Percentiles rank a stretch among this genome's conserved stretches.
These are phyloP conservation scores for Radopholus similis DNA, from an alignment of 1,140 invertebrate genomes.

Conservation along the genomic window DNA sequence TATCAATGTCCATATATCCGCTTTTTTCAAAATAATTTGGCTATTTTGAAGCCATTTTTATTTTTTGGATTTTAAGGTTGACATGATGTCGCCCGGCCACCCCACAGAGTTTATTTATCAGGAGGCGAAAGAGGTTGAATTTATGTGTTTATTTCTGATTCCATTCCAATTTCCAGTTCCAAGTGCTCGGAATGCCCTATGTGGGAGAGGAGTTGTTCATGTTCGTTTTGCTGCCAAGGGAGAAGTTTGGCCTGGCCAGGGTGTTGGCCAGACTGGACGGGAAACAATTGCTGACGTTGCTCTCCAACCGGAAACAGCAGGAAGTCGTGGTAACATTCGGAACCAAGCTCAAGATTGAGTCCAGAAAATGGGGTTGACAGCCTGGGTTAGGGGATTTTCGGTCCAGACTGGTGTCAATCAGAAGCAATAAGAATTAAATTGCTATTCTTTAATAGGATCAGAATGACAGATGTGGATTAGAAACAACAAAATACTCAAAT, in stretches of 20 bases:
- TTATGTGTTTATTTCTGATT: background rate
- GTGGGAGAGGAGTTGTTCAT: constrained; percentile 7
- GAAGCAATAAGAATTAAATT: background rate
- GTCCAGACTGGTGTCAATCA: no score
- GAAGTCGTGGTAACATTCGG: constrained; percentile 22
- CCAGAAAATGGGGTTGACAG: no score
- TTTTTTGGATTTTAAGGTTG: background rate
- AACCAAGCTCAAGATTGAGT: no score
- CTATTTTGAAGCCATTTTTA: no score
- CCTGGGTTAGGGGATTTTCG: no score
- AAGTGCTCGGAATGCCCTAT: constrained; percentile 25
- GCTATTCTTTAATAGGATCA: no score
- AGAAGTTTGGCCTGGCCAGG: constrained; percentile 16
- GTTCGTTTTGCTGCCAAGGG: constrained; percentile 24
- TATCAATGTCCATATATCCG: no score
- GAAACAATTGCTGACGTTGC: constrained; percentile 2
- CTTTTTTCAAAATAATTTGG: no score
- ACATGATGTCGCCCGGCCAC: background rate
- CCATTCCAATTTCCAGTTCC: background rate
- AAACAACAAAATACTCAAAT: background rate
- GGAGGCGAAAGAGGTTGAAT: background rate
- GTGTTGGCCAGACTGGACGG: constrained; percentile 14
- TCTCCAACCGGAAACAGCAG: background rate
- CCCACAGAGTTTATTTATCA: background rate
- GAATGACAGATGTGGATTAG: background rate